Evolutionary conservation across 2,888 invertebrate genomes (phyloP).

Genomic region (Phyto melanocephala): DNA sequence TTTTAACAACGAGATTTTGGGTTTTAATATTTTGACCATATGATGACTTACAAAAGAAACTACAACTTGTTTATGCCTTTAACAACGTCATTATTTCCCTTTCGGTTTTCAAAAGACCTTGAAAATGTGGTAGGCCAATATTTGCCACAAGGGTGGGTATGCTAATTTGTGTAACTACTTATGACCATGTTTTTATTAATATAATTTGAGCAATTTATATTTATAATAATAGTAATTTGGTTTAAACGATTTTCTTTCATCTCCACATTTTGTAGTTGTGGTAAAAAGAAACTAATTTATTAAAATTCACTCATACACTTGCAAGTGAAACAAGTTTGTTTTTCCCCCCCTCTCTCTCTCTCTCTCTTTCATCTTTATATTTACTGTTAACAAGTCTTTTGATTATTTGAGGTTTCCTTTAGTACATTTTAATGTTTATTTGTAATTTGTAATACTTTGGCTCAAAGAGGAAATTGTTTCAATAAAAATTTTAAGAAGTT

Average conservation of each 20-base stretch:
- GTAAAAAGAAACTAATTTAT: conserved; percentile 38
- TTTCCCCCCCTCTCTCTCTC: too few relatives aligned
- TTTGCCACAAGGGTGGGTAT: not conserved
- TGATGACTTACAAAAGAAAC: not conserved
- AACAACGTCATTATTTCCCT: not conserved
- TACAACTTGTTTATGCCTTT: not conserved
- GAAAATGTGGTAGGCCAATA: not conserved
- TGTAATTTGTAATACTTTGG: conserved; percentile 3
- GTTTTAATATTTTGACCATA: conserved; percentile 1
- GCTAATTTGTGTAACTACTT: conserved; percentile 5
- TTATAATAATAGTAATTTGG: conserved; percentile 27
- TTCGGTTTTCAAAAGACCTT: conserved; percentile 3
- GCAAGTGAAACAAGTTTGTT: not conserved
- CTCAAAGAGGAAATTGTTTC: conserved; percentile 48
- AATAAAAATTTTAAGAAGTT: conserved; percentile 32
- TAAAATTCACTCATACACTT: not conserved
- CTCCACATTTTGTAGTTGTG: not conserved
- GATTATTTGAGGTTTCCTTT: conserved; percentile 32
- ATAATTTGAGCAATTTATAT: conserved; percentile 32
- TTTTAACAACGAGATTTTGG: not conserved
- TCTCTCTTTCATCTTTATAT: too few relatives aligned
- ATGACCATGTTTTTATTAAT: not conserved
- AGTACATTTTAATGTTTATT: not conserved
- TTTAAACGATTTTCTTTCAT: not conserved
- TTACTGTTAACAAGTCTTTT: conserved; percentile 1